Percentiles rank a stretch among this genome's conserved stretches.
These are phyloP conservation scores for Odocoileus hemionus DNA, from an alignment of 2,113 vertebrate genomes.

Conservation along the genomic window DNA sequence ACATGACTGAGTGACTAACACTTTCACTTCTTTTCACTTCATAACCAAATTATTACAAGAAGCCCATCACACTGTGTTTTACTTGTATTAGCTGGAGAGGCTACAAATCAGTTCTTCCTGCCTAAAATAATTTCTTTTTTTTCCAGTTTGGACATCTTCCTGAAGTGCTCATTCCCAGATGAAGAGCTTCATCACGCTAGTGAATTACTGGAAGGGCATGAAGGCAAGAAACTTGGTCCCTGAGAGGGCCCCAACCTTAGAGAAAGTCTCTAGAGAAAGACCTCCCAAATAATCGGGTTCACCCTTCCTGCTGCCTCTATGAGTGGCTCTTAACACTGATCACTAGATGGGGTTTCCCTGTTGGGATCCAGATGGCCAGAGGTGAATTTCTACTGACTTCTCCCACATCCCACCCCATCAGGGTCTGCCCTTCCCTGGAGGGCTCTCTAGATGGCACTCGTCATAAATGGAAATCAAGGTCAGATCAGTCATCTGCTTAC, in stretches of 20 bases:
- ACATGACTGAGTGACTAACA: not conserved
- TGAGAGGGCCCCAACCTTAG: not conserved
- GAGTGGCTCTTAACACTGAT: not conserved
- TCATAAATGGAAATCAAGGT: not conserved
- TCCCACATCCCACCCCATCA: not conserved
- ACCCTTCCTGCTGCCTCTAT: not conserved
- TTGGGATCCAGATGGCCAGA: slow-evolving; percentile 33
- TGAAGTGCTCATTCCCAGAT: not conserved
- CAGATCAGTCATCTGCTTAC: slow-evolving; percentile 52
- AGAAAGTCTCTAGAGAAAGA: not conserved
- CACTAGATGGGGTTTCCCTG: not conserved
- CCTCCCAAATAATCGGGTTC: not conserved
- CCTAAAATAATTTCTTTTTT: not conserved
- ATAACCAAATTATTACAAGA: not conserved
- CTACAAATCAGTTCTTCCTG: not conserved
- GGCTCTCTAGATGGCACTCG: not conserved
- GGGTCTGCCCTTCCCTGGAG: not conserved
- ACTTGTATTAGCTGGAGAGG: not conserved
- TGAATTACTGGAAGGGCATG: not conserved
- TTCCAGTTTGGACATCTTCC: not conserved
- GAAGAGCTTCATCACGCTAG: not conserved
- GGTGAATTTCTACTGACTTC: not conserved
- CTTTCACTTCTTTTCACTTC: not conserved
- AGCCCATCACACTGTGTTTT: not conserved
- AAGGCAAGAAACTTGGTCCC: not conserved